Evolutionary conservation across 1,140 invertebrate genomes (phyloP).

Genomic region (Habropoda laboriosa): DNA sequence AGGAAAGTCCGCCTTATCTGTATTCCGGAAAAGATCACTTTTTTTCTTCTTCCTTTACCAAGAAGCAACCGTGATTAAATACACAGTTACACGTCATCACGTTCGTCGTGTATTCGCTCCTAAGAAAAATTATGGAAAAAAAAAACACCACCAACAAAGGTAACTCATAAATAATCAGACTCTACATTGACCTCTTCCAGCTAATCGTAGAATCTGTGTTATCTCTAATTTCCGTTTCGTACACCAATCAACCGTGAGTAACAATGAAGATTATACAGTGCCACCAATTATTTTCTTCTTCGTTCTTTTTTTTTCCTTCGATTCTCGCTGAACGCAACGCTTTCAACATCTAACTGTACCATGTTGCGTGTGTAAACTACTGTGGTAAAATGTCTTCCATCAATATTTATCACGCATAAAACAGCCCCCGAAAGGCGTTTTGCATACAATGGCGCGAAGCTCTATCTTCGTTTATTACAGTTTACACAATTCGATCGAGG

Average conservation of each 20-base stretch:
- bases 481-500: background rate
- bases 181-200: too few species aligned
- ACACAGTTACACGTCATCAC: background rate
- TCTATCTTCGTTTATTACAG: background rate
- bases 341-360: too few species aligned
- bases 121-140: background rate
- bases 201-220: too few species aligned
- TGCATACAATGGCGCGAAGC: slow-evolving; percentile 10
- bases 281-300: too few species aligned
- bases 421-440: background rate
- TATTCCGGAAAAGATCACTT: background rate
- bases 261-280: too few species aligned
- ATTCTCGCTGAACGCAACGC: too few species aligned
- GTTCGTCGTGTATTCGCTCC: too few species aligned
- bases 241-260: too few species aligned
- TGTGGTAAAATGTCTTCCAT: background rate
- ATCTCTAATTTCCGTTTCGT: too few species aligned
- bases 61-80: background rate
- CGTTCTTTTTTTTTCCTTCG: too few species aligned
- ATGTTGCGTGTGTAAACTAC: background rate
- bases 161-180: background rate
- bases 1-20: background rate
- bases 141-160: background rate
- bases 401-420: slow-evolving; percentile 26
- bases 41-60: background rate